Base-by-base conservation (phyloP, 2,888 invertebrate species). In the Xestia rhomboidea region DNA sequence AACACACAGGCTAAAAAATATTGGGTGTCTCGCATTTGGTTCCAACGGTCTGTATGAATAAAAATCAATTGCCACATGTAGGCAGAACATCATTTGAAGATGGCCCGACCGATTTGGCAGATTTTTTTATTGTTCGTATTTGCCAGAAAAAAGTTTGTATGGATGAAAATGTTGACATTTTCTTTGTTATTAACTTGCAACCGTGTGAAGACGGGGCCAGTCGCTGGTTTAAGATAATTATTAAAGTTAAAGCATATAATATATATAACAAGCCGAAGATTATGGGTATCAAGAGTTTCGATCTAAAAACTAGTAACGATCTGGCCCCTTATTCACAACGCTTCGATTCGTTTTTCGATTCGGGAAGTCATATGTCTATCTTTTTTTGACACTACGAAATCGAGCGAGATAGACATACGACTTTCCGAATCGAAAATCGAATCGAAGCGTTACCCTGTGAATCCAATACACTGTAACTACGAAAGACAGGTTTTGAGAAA, bases 1-100 rank as follows among this genome's bases (percentile, higher is more conserved):
- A 84, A 67, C 54, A 68, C 46, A 68, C 38, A 49, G 15, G n/a
- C 62, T 68, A 41, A 54, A 51, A 68, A 64, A 57, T 60, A 64
- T 30, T 27, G 11, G 13, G 5, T 15, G 27, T 44, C 11, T 30
- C 1, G n/a, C 41, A 0, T 30, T 64, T 81, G 2, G 13, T 18
- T 57, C 21, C 13, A 34, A 10, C n/a, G 21, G 46, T 46, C 15
- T 46, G 11, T 18, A 5, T 46, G 4, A n/a, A 54, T n/a, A 51
- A 51, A 51, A 24, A 51, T 24, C 24, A 24, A n/a, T 13, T 54
- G 30, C 8, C 60, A 30, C 18, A 27, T 57, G 27, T 27, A 27
- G n/a, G 51, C 8, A 24, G 49, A 7, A 7, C 7, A 27, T 27
- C 27, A 57, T 57, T 27, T 18, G 15, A 57, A 15, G 27, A 57